A percentile compares a stretch with the other conserved stretches of the same genome.
Evolutionary conservation across 1,140 invertebrate species (phyloP).

Genomic region (Campoletis sonorensis): DNA sequence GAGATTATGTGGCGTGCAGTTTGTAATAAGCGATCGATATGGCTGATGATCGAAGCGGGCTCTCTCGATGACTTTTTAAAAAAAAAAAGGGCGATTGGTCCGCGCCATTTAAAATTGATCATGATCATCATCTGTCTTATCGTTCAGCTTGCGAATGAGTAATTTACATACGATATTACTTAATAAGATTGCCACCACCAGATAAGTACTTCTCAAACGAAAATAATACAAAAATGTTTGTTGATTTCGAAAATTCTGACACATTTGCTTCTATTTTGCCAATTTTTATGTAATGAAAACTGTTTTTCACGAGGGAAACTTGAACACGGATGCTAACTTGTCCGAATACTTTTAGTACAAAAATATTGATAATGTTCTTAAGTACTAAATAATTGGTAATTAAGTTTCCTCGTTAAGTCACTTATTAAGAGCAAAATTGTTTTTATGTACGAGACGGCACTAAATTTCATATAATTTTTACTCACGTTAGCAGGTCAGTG

Average conservation of each 20-base stretch:
- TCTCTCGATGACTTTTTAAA: constrained; percentile 32
- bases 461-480: no score
- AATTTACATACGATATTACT: constrained; percentile 1
- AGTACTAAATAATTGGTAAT: no score
- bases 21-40: constrained; percentile 40
- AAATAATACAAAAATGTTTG: no score
- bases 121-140: constrained; percentile 20
- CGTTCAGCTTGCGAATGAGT: not conserved
- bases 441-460: no score
- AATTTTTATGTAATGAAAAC: not conserved
- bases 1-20: not conserved
- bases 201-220: not conserved
- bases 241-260: not conserved
- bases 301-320: no score
- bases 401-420: no score
- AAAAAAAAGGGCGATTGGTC: not conserved
- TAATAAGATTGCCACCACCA: not conserved
- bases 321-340: no score
- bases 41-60: not conserved
- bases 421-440: no score
- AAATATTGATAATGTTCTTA: no score
- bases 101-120: constrained; percentile 38
- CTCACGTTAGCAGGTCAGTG: no score
- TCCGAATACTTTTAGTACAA: no score
- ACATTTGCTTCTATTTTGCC: not conserved